Evolutionary conservation across 2,888 invertebrate species (phyloP), one percentile per base, ranked within the genome.

Genomic region (Chalcis sispes): DNA sequence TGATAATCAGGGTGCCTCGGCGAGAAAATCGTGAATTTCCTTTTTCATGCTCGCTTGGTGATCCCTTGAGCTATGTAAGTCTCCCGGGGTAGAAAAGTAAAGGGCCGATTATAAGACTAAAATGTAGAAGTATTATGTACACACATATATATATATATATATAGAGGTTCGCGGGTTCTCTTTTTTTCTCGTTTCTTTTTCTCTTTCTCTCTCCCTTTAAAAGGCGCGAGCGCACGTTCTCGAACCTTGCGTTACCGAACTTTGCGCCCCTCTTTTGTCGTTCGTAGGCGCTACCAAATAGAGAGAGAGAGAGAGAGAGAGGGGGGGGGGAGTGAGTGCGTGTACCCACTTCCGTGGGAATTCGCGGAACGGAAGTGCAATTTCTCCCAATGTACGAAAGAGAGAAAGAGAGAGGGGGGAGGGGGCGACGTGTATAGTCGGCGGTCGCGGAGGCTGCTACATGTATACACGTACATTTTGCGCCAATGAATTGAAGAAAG

Each of bases 301-400:
- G n/a, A n/a, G n/a, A 36, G 36, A 36, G 5, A 36, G 36, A 36
- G 10, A 36, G 36, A 36, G 36, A 36, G 36, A 36, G 10, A 36
- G 36, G 10, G 36, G 10, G 36, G 10, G 36, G 10, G 10, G 10
- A 10, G 10, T 7, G 4, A 10, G 36, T 83, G 85, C 85, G 86
- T 87, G 86, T 86, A 80, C 81, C 82, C 80, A 85, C 84, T 88
- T 87, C 87, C 88, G 88, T 88, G 88, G 88, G 88, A 88, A 88
- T 87, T 86, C 82, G 82, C 84, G 81, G 83, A 87, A 84, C 87
- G 88, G 88, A 88, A 88, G 87, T 87, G 87, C 88, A 86, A 85
- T 84, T 86, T 84, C 81, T 83, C 82, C 80, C 82, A 80, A 80
- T 82, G 80, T 40, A 52, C n/a, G 7, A 5, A 50, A 42, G n/a